Percentiles rank a stretch among this genome's conserved stretches.
Evolutionary conservation across 2,888 invertebrate genomes (phyloP).

Genomic region (Tyria jacobaeae): DNA sequence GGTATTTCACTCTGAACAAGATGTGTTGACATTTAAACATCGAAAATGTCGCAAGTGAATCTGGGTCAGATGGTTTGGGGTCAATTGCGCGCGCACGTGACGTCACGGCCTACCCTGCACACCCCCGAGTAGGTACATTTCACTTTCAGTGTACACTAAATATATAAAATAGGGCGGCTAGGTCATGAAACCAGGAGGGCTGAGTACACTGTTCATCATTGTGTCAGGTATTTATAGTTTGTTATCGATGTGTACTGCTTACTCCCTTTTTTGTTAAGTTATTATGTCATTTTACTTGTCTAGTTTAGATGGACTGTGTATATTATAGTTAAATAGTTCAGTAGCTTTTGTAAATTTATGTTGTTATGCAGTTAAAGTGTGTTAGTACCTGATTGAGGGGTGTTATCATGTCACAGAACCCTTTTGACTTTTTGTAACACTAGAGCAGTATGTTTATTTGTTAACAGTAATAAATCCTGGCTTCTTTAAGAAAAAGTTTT

Average conservation of each 20-base stretch:
- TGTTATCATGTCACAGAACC: not conserved
- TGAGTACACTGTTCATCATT: constrained; percentile 23
- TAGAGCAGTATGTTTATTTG: not conserved
- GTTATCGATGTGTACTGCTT: constrained; percentile 15
- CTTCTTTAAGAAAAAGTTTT: not conserved
- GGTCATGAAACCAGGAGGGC: constrained; percentile 34
- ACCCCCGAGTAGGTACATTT: constrained; percentile 69
- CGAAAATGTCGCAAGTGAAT: constrained; percentile 72
- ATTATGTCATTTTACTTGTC: not conserved
- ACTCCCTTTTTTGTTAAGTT: constrained; percentile 6
- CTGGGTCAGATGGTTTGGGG: constrained; percentile 73
- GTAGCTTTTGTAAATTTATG: too few relatives aligned
- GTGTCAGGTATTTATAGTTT: constrained; percentile 37
- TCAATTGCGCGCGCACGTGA: constrained; percentile 78
- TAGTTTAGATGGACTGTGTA: not conserved
- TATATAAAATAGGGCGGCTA: constrained; percentile 47
- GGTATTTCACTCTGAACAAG: constrained; percentile 58
- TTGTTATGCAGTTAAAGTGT: not conserved
- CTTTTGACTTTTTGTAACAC: not conserved
- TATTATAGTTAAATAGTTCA: too few relatives aligned
- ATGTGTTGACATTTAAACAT: constrained; percentile 77
- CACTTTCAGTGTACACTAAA: constrained; percentile 66
- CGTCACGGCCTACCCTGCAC: constrained; percentile 69
- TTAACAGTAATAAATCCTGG: not conserved
- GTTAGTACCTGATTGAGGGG: not conserved